These are phyloP conservation scores for Trichogramma pretiosum DNA, from an alignment of 1,140 invertebrate species.

Conservation along the genomic window DNA sequence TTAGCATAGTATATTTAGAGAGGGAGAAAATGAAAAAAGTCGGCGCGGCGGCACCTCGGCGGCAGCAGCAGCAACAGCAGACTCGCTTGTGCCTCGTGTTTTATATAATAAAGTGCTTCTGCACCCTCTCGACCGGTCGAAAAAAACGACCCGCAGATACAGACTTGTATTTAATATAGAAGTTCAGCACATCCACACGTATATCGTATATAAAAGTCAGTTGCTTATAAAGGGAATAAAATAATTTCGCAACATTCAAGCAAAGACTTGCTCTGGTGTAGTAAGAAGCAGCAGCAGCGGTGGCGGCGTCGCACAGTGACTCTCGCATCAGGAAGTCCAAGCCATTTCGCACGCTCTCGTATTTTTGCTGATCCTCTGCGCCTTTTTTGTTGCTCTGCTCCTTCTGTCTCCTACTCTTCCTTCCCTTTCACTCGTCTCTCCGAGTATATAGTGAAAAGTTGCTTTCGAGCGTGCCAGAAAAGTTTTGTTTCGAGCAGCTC, in stretches of 20 bases:
- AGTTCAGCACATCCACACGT: no score
- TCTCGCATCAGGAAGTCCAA: slow-evolving; percentile 12
- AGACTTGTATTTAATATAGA: no score
- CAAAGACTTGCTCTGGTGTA: no score
- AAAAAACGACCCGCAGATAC: no score
- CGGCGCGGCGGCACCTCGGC: neutral
- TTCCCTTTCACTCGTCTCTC: neutral
- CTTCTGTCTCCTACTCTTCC: neutral
- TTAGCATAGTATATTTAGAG: neutral
- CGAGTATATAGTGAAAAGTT: slow-evolving; percentile 1
- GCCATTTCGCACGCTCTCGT: slow-evolving; percentile 13
- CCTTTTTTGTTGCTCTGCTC: neutral
- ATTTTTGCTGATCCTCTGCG: slow-evolving; percentile 10
- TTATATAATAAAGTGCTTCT: no score
- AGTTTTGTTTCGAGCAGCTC: slow-evolving; percentile 12
- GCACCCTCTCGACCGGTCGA: no score
- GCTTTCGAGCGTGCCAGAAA: slow-evolving; percentile 5
- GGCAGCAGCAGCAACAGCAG: no score
- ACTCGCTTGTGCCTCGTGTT: no score
- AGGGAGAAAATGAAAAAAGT: neutral
- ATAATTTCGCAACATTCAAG: no score
- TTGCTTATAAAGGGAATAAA: slow-evolving; percentile 14
- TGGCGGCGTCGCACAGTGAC: no score
- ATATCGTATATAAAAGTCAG: no score
- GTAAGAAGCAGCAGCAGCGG: no score